Evolutionary conservation across 1,140 invertebrate genomes (phyloP).

Genomic region (Cydia pomonella): DNA sequence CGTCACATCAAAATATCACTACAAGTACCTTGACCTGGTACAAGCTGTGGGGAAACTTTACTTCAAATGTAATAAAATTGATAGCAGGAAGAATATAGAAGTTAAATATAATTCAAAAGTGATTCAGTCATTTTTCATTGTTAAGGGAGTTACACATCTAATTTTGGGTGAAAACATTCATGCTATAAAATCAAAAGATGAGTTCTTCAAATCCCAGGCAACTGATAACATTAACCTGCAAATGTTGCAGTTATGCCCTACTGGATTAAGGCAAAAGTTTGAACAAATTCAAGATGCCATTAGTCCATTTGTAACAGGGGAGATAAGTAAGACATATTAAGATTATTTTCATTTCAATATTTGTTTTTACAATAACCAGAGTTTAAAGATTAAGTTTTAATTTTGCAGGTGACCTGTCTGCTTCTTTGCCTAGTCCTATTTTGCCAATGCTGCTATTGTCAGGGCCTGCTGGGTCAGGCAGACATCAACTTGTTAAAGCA

Average conservation of each 20-base stretch:
- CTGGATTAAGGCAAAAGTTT: slow-evolving; percentile 68
- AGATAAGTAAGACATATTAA: slow-evolving; percentile 61
- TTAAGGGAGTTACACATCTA: slow-evolving; percentile 73
- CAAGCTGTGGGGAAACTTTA: slow-evolving; percentile 61
- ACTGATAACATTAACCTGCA: slow-evolving; percentile 33
- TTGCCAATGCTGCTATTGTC: slow-evolving; percentile 74
- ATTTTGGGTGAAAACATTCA: slow-evolving; percentile 71
- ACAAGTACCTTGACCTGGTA: slow-evolving; percentile 73
- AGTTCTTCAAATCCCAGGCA: slow-evolving; percentile 49
- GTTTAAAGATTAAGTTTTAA: slow-evolving; percentile 1
- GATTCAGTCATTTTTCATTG: slow-evolving; percentile 66
- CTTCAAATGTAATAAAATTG: slow-evolving; percentile 71
- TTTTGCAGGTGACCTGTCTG: slow-evolving; percentile 67
- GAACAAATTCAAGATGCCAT: slow-evolving; percentile 70
- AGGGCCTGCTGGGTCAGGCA: slow-evolving; percentile 66
- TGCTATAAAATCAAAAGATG: slow-evolving; percentile 65
- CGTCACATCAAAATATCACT: slow-evolving; percentile 66
- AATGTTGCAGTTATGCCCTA: slow-evolving; percentile 60
- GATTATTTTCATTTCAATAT: neutral
- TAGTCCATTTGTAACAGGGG: slow-evolving; percentile 68
- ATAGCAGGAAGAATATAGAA: slow-evolving; percentile 33
- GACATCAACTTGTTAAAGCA: slow-evolving; percentile 63
- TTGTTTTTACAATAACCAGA: too few species aligned
- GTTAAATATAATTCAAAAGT: slow-evolving; percentile 43
- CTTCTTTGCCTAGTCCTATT: slow-evolving; percentile 62